Base-by-base conservation (phyloP, 2,888 invertebrate species). In the Resseliella maxima region DNA sequence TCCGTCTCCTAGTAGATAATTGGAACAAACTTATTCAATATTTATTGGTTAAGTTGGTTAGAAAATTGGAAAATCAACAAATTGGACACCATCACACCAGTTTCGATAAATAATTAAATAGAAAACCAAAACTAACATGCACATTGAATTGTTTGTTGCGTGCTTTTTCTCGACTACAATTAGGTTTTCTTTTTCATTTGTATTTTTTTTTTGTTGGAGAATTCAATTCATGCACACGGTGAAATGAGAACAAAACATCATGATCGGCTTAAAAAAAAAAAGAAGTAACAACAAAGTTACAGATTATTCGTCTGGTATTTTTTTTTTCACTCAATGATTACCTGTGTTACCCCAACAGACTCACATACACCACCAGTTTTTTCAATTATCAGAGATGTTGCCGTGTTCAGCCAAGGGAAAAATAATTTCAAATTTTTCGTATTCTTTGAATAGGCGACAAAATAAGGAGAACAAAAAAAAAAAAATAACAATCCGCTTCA, bases 351-450 rank as follows among this genome's bases (percentile, higher is more conserved):
- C 31, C 31, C 8, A 15, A 50, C 18, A 50, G 24, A 31, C 10
- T 35, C 31, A 31, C 24, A 1, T 35, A 72, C 0, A 35, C 31
- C 72, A 35, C 12, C 12, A 72, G 72, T 5, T 31, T 72, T 31
- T 72, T n/a, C 31, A 72, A 27, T 31, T 35, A 72, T 72, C 72
- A 72, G 31, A 31, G n/a, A 72, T 31, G 72, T 72, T 72, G 31
- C 72, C 72, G 15, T 31, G 72, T 72, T 8, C 31, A 72, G 31
- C 27, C 59, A 72, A 31, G n/a, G 31, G 15, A 31, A 72, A 72
- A 0, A 31, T 15, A 72, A 72, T 72, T 72, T 72, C 15, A 3
- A 27, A 12, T 5, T 27, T 18, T 72, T 3, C 12, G 2, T 72
- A 35, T 21, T 15, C 35, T 59, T 59, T 59, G 59, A 18, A 50